These are phyloP conservation scores for Megamerina dolium DNA, from an alignment of 2,888 invertebrate genomes.

Conservation along the genomic window DNA sequence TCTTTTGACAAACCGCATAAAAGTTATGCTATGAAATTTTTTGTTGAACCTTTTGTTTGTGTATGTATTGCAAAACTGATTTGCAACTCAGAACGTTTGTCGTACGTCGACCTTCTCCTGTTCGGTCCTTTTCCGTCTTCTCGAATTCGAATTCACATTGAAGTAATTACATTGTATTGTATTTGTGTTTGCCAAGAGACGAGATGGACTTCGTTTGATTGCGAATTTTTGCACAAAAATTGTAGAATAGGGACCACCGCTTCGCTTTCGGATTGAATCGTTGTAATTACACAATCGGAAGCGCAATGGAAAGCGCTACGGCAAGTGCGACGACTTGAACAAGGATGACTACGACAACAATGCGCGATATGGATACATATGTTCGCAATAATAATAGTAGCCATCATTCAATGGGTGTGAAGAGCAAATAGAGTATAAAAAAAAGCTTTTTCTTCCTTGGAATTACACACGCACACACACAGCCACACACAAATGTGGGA, in stretches of 20 bases:
- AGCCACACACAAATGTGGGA: too few species aligned
- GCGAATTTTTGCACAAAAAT: conserved; percentile 1
- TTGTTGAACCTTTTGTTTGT: conserved; percentile 45
- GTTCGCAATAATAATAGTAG: too few species aligned
- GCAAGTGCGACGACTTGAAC: conserved; percentile 12
- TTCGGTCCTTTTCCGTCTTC: conserved; percentile 23
- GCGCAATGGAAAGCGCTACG: conserved; percentile 11
- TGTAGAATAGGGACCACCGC: background rate
- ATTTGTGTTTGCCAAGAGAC: conserved; percentile 24
- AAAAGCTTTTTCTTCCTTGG: too few species aligned
- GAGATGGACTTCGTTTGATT: conserved; percentile 18
- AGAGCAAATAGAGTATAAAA: too few species aligned
- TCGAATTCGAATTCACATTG: conserved; percentile 26
- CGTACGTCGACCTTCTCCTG: conserved; percentile 14
- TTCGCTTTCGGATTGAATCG: background rate
- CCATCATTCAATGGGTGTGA: too few species aligned
- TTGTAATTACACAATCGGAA: conserved; percentile 5
- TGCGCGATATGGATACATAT: too few species aligned
- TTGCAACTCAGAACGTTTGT: conserved; percentile 29
- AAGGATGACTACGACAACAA: too few species aligned
- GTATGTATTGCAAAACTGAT: conserved; percentile 48
- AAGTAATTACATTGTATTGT: conserved; percentile 30
- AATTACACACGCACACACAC: too few species aligned
- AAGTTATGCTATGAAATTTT: background rate
- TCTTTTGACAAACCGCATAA: too few species aligned